Evolutionary conservation across 2,797 vertebrate genomes (phyloP), one percentile per base, ranked within the genome.

Genomic region (Oreonectes daqikongensis): DNA sequence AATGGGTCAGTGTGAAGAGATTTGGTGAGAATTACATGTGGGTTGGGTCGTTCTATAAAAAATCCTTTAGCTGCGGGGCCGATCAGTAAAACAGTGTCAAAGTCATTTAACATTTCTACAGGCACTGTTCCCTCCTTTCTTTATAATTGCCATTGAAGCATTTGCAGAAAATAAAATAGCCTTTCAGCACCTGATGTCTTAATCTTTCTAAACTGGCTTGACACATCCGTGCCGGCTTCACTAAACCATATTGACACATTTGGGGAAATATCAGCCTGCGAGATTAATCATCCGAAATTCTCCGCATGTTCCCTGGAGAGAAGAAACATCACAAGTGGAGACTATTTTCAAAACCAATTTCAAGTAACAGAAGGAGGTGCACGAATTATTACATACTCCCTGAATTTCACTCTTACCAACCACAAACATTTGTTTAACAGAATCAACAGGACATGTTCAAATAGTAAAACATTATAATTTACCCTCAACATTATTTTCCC

Each of bases 11-110:
- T 32, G 35, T 74, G 1, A 28, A 30, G 22, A 53, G 72, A 74
- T 75, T 48, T 42, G 30, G 44, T 8, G 50, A 24, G 52, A 55
- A 14, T 24, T 26, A 3, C 11, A 65, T 74, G 11, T 5, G 40
- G 72, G 42, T 67, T 46, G 40, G 61, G 42, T 67, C 18, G 28
- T 68, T 59, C 73, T 75, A 68, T 75, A 68, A 68, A 60, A n/a
- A 68, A 35, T 22, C 64, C 14, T 24, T 35, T 5, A 59, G 73
- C 64, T 68, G 40, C 14, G 2, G 26, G 73, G 73, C 52, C 42
- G 40, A 57, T 75, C 52, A 44, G 57, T 63, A 59, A 68, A 52
- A 68, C 24, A n/a, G 52, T 75, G 72, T 67, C 72, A 75, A 75
- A 75, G 52, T 67, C 40, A 12, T 35, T 68, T 35, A 59, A 46